Evolutionary conservation across 2,888 invertebrate genomes (phyloP).

Genomic region (Aphodius granarius): DNA sequence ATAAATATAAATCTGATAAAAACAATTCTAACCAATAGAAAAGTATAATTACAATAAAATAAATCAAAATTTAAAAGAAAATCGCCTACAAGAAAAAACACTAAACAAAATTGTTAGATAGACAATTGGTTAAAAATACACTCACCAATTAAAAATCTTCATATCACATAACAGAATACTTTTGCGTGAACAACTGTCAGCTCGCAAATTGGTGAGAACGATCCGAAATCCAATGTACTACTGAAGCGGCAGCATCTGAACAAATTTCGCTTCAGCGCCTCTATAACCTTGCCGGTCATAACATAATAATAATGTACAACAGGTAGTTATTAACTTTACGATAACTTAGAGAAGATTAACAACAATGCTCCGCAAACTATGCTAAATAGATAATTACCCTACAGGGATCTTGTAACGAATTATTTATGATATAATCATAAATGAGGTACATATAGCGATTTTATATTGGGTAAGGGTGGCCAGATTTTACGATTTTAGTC

Average conservation of each 20-base stretch:
- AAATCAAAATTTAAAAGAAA: no score
- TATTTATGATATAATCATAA: no score
- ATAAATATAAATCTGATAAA: no score
- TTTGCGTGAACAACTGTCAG: background rate
- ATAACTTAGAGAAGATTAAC: background rate
- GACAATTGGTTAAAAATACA: no score
- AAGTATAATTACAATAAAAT: no score
- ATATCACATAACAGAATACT: background rate
- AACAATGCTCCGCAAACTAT: background rate
- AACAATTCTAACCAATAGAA: no score
- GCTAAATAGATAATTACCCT: background rate
- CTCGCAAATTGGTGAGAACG: background rate
- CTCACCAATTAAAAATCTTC: background rate
- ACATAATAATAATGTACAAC: background rate
- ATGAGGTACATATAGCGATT: no score
- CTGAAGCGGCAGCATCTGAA: background rate
- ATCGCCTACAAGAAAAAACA: no score
- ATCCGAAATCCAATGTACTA: background rate
- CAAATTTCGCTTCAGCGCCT: background rate
- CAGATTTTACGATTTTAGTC: no score
- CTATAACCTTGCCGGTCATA: background rate
- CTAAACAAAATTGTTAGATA: no score
- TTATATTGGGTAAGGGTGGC: no score
- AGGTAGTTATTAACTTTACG: background rate
- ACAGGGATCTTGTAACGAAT: background rate